Evolutionary conservation across 2,113 vertebrate genomes (phyloP), one percentile per base, ranked within the genome.

Genomic region (Castor canadensis): DNA sequence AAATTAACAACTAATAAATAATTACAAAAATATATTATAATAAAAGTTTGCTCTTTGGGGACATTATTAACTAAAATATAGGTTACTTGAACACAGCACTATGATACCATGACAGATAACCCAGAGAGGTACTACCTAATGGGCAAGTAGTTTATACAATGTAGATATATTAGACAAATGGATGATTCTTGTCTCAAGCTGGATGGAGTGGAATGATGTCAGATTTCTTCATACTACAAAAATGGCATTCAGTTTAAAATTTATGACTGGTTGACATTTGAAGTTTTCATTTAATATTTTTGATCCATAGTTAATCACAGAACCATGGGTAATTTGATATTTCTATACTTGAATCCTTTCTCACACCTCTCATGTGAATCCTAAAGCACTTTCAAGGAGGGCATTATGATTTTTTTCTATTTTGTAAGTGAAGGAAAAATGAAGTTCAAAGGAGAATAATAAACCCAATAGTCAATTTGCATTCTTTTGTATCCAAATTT

Each of bases 321-420:
- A 6, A 35, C 19, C 32, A 45, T 76, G 22, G 24, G 4, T 15
- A 52, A 54, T 22, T 24, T 2, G 22, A 45, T 17, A 56, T 24
- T 32, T 6, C n/a, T 1, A 30, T 38, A 0, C 7, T 7, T 19
- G 60, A 76, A 60, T 1, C 2, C 5, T 47, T 76, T 60, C 8
- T 16, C 12, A 76, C 38, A 38, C 3, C 7, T 86, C 43, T 75
- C 12, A 38, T 6, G 8, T 40, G 6, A 56, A 32, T 83, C 8
- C 24, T 35, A 16, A 1, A 62, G 49, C 16, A 22, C 84, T 24
- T 92, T 9, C 38, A 75, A 38, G 10, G 4, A 4, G 26, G 26
- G 30, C 35, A 26, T 66, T 30, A 24, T 71, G 22, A 47, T 72
- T 91, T 32, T 47, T 67, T 20, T 13, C 13, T n/a, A 4, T 45